Evolutionary conservation across 2,888 invertebrate species (phyloP), one percentile per base, ranked within the genome.

Genomic region (Chrysodeixis includens): DNA sequence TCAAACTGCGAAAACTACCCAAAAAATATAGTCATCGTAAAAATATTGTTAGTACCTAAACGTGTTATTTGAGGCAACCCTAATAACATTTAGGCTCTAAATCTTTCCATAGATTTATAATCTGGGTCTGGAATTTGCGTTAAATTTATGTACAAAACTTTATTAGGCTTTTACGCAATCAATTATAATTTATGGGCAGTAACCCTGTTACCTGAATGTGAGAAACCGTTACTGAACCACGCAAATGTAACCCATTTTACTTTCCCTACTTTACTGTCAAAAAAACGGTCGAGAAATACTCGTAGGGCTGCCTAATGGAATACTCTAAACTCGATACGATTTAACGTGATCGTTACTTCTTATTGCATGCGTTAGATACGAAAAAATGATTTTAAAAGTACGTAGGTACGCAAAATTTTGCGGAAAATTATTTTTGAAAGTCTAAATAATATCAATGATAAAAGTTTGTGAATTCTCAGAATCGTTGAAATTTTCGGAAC

Each of bases 401-500:
- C 40, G 40, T 49, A 49, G 20, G 49, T 20, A 49, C 10, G 12
- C 12, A 49, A 18, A 49, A 10, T 18, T 18, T 20, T n/a, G 10
- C 32, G 0, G n/a, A 40, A 40, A 40, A 40, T 6, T 40, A 40
- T 40, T 54, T 35, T 20, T 7, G 12, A 1, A 40, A 46, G 16
- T 6, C 30, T 30, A 30, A 52, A 59, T 9, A 40, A 49, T 56
- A 51, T 1, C 18, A 58, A 35, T 44, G 14, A 59, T 35, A 63
- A 16, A 51, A 14, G 18, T 59, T 69, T 35, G 18, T 63, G 52
- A 71, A 74, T 55, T 74, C 67, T 76, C 63, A 73, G 79, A 83
- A 77, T 79, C 71, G 66, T 75, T 57, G 40, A 68, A 78, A 74
- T 64, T 75, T 74, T 68, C 82, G 82, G 71, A 82, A 84, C 70